Evolutionary conservation across 2,888 invertebrate genomes (phyloP).

Genomic region (Trimorus sp.): DNA sequence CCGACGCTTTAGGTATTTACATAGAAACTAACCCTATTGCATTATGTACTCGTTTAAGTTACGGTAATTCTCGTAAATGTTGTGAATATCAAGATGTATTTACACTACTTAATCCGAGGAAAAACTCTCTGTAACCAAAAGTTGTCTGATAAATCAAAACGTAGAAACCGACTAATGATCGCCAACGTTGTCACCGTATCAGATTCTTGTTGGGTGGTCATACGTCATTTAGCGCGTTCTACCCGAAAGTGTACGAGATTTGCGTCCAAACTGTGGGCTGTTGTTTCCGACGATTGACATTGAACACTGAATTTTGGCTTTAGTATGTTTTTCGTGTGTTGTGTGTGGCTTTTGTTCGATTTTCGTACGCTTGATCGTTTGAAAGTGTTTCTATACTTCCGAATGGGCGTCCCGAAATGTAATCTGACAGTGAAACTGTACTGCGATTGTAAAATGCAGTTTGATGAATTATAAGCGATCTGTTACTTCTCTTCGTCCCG

Average conservation of each 20-base stretch:
- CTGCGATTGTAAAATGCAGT: slow-evolving; percentile 76
- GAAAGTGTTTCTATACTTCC: not conserved
- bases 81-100: slow-evolving; percentile 80
- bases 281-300: slow-evolving; percentile 31
- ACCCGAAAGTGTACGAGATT: slow-evolving; percentile 61
- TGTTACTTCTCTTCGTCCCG: slow-evolving; percentile 76
- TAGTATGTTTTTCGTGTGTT: slow-evolving; percentile 10
- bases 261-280: slow-evolving; percentile 43
- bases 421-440: slow-evolving; percentile 72
- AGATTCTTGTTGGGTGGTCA: slow-evolving; percentile 63
- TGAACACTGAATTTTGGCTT: slow-evolving; percentile 11
- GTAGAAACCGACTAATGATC: slow-evolving; percentile 76
- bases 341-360: slow-evolving; percentile 1
- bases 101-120: slow-evolving; percentile 81
- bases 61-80: slow-evolving; percentile 79
- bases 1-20: slow-evolving; percentile 75
- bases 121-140: slow-evolving; percentile 74
- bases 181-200: slow-evolving; percentile 71
- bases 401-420: slow-evolving; percentile 20
- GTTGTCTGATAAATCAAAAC: slow-evolving; percentile 62
- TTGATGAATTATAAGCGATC: slow-evolving; percentile 80
- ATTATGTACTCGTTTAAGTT: slow-evolving; percentile 79
- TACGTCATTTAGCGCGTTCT: slow-evolving; percentile 48
- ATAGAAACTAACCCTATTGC: slow-evolving; percentile 81
- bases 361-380: slow-evolving; percentile 2